Evolutionary conservation across 1,140 invertebrate genomes (phyloP), one percentile per base, ranked within the genome.

Genomic region (Odontomachus brunneus): DNA sequence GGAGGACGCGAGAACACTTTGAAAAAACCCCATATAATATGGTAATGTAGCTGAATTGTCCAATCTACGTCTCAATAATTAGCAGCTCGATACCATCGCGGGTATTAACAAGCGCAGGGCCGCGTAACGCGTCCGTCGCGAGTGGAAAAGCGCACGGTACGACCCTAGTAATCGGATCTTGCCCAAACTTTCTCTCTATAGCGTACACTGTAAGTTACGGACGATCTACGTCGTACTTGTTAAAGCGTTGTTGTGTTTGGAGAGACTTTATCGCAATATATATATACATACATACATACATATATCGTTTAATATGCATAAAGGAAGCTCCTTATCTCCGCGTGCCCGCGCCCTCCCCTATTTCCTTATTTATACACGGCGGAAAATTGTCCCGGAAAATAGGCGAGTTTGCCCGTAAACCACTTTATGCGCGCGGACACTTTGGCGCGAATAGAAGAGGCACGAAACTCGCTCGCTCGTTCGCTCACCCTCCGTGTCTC

Each of bases 401-500:
- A 55, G 69, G 33, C 75, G 33, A 57, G 63, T 78, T 26, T n/a
- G 22, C 22, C 38, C 63, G 17, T 78, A 78, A 78, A 78, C 53
- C 65, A 33, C 33, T 57, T 78, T 69, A 78, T 69, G 29, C 29
- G 19, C 5, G 29, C 5, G 29, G 48, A 33, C 73, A 22, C 26
- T 66, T 24, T 24, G 26, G 57, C 19, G 26, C 38, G 33, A 44
- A 33, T 51, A 17, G 26, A 76, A n/a, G 19, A 67, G 74, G 26
- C 44, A 44, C 14, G 29, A 29, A 69, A 33, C 73, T 33, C 22
- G 38, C 19, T 19, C 57, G 38, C 29, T 33, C 29, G 2, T 33
- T 33, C 29, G 2, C 29, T 33, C 29, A 3, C 29, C 5, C 29
- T 33, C 29, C 5, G 2, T 33, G 2, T 33, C 29, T 33, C 29